Percentiles rank a stretch among this genome's conserved stretches.
Conservation (phyloP, 2,888 invertebrate species). For the Alviniconcha strummeri region DNA sequence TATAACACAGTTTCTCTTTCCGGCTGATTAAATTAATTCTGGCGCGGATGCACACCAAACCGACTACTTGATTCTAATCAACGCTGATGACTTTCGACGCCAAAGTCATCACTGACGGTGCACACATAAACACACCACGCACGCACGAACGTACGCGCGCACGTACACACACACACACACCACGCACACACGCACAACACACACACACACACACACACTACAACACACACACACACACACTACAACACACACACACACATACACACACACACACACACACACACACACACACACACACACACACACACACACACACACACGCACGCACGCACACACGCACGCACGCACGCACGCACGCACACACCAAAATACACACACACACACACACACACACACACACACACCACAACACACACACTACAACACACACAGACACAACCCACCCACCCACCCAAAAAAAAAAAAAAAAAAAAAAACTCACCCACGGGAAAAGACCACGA, state of each 20-base stretch:
- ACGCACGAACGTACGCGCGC: too few relatives aligned
- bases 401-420: neutral
- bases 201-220: slow-evolving; percentile 8
- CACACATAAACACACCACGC: too few relatives aligned
- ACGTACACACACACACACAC: too few relatives aligned
- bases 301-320: neutral
- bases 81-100: too few relatives aligned
- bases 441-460: neutral
- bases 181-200: neutral
- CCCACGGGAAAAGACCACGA: neutral
- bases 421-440: neutral
- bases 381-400: neutral
- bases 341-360: neutral
- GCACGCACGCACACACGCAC: neutral
- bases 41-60: too few relatives aligned
- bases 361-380: neutral
- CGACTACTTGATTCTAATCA: too few relatives aligned
- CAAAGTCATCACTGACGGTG: too few relatives aligned
- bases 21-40: too few relatives aligned
- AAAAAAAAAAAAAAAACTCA: neutral
- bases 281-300: slow-evolving; percentile 12
- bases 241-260: too few relatives aligned
- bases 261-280: neutral
- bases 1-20: too few relatives aligned
- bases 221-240: slow-evolving; percentile 13